Evolutionary conservation across 1,140 invertebrate genomes (phyloP), one percentile per base, ranked within the genome.

Genomic region (Mylabris phalerata): DNA sequence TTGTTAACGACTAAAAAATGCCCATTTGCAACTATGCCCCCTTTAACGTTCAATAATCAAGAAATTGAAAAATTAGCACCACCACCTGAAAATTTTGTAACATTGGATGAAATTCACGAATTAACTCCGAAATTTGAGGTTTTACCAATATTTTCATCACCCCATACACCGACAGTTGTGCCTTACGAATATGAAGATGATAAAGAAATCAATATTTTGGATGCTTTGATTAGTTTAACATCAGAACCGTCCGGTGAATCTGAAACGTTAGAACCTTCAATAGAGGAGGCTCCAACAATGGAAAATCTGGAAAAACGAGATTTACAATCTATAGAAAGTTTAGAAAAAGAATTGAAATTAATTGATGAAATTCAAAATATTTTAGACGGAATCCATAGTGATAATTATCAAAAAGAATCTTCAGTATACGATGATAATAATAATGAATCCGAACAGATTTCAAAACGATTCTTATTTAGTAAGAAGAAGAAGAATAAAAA

Each of bases 351-450:
- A 13, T 43, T 64, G 7, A 52, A 62, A 55, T 41, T 64, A 50
- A 59, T 64, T 7, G 43, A 58, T 45, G 62, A 64, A 59, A 57
- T 64, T 38, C 62, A 64, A 51, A 59, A 48, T 25, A 64, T 61
- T 10, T 50, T 64, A 25, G 47, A 54, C 46, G 27, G 50, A 54
- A 32, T 27, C 3, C 6, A 54, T 27, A 19, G 42, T 19, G 51
- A 45, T 9, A 24, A 9, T n/a, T 43, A 43, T 44, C 26, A 32
- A 44, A 4, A 25, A n/a, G 19, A 19, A 19, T 19, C 19, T 19
- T 2, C 19, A 19, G 19, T 19, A 19, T 1, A 1, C 19, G 19
- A 19, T 19, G 19, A 19, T 19, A 19, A 19, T 19, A 19, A 19
- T 19, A 19, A 19, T 19, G 19, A 19, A 19, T 19, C 19, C 1